Base-by-base conservation (phyloP, 2,113 vertebrate species). In the Beaufortia kweichowensis region DNA sequence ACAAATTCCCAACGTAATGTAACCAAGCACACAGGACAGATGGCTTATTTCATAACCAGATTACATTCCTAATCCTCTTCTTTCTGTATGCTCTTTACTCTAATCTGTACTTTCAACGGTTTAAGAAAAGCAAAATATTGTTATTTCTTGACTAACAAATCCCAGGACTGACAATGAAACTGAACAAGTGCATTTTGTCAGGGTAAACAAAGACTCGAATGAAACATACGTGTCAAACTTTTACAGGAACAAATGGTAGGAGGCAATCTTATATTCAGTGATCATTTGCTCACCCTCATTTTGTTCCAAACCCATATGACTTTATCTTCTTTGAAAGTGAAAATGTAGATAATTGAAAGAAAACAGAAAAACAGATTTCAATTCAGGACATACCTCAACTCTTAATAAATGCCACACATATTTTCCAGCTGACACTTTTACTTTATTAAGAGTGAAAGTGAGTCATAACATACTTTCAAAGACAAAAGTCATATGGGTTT, bases 21-120 rank as follows among this genome's bases (percentile, higher is more conserved):
- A 3, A 76, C 14, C 11, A 39, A 43, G 35, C 2, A 15, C 46
- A 17, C 60, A 57, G 55, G 74, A 53, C 77, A 76, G 79, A 71
- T 53, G 61, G 77, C 41, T 46, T 75, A 48, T 28, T 79, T 29
- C 69, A 55, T 72, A 79, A 79, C 61, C 72, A 71, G 75, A 75
- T 53, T 73, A 72, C 43, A 43, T 73, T 65, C 33, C 57, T 62
- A 76, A 76, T 76, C 77, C 73, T 67, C 48, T 35, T 62, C 56
- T 39, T 70, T 75, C 59, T 67, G 19, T 39, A 29, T 61, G 57
- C 59, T 14, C 1, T 28, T 69, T 29, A 79, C 39, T 12, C 61
- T 74, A 73, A 82, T 79, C 77, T 62, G 61, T 41, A 33, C 50
- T 35, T 39, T 48, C 53, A 67, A 75, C 70, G 79, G 67, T 55